phyloP scores from a whole-genome alignment of 2,113 vertebrate species.

The Abramis brama region DNA sequence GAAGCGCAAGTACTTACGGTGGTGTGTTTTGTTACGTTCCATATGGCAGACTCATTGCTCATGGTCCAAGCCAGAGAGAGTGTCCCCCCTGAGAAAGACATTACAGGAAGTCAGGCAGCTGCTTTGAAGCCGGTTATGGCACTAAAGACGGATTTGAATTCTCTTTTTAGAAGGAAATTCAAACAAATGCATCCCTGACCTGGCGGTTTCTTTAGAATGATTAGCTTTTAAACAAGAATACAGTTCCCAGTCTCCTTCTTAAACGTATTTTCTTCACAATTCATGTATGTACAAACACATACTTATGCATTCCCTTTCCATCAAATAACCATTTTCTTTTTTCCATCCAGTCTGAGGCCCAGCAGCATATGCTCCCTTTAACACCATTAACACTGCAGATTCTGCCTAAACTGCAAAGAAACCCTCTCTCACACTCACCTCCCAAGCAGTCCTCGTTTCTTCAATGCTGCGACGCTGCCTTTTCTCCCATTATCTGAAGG shows the following conservation, averaged over 20 bases:
- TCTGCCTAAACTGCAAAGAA: conserved; percentile 54
- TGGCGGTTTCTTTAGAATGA: not conserved
- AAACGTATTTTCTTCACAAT: not conserved
- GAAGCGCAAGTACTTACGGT: conserved; percentile 82
- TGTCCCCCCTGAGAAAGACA: conserved; percentile 73
- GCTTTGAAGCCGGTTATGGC: conserved; percentile 46
- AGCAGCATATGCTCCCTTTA: conserved; percentile 63
- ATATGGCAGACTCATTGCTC: conserved; percentile 88
- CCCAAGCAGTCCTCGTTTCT: conserved; percentile 46
- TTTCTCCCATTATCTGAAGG: conserved; percentile 34
- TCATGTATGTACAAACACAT: not conserved
- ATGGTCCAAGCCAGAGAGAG: conserved; percentile 84
- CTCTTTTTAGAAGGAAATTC: not conserved
- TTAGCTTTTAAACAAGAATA: not conserved
- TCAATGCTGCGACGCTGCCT: conserved; percentile 48
- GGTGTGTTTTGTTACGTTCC: conserved; percentile 83
- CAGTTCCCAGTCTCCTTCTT: not conserved
- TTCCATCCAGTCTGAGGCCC: conserved; percentile 56
- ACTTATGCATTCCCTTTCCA: conserved; percentile 13
- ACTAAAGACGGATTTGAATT: conserved; percentile 39
- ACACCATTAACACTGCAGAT: conserved; percentile 73
- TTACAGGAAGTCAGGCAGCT: conserved; percentile 41
- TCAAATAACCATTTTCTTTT: not conserved
- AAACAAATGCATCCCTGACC: conserved; percentile 6
- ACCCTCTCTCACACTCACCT: conserved; percentile 54